These are phyloP conservation scores for Bradysia coprophila DNA, from an alignment of 1,140 invertebrate species.

Conservation along the genomic window DNA sequence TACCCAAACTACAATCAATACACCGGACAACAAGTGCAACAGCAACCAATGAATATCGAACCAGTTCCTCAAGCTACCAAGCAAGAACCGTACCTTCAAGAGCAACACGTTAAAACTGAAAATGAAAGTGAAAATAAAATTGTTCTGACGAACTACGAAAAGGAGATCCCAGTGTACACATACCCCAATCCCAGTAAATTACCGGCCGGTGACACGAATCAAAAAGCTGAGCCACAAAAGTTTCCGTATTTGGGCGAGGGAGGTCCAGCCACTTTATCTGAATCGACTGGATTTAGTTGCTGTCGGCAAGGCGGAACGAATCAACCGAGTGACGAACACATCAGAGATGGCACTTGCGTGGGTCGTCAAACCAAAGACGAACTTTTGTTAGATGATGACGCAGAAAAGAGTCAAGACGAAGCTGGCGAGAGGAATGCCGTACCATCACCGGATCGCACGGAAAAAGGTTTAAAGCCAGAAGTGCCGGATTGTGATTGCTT, in stretches of 20 bases:
- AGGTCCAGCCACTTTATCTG: slow-evolving; percentile 34
- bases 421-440: slow-evolving; percentile 8
- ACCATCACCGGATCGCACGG: slow-evolving; percentile 17
- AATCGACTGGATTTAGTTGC: slow-evolving; percentile 37
- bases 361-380: slow-evolving; percentile 53
- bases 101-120: background rate
- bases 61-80: background rate
- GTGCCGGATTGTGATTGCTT: slow-evolving; percentile 73
- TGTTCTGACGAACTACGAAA: slow-evolving; percentile 23
- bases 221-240: slow-evolving; percentile 7
- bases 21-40: background rate
- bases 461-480: slow-evolving; percentile 41
- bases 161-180: slow-evolving; percentile 21
- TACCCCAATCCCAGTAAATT: slow-evolving; percentile 16
- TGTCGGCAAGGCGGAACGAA: slow-evolving; percentile 48
- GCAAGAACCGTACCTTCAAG: background rate
- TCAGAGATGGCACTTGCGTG: slow-evolving; percentile 48
- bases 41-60: background rate
- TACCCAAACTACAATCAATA: background rate
- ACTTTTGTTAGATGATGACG: slow-evolving; percentile 31
- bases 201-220: slow-evolving; percentile 8
- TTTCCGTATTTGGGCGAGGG: slow-evolving; percentile 45
- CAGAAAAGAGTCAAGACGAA: slow-evolving; percentile 23
- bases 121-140: slow-evolving; percentile 14
- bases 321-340: slow-evolving; percentile 45